Evolutionary conservation across 2,113 vertebrate genomes (phyloP).

Genomic region (Oxyruncus cristatus): DNA sequence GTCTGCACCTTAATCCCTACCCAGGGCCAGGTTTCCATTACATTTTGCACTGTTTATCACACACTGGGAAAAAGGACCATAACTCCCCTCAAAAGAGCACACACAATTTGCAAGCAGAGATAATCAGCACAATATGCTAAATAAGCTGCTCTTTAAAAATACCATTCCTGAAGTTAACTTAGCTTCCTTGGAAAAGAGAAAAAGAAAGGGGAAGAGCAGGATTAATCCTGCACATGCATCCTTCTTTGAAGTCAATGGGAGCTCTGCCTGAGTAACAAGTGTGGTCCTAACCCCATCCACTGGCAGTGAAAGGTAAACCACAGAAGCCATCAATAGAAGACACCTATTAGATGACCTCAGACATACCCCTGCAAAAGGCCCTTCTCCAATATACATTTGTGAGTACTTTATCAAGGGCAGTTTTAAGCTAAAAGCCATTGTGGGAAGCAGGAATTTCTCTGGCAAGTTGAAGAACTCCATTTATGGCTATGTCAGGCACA

Average conservation of each 20-base stretch:
- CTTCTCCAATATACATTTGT: neutral
- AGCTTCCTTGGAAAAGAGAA: neutral
- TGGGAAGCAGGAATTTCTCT: neutral
- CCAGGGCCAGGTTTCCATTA: neutral
- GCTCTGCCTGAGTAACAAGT: conserved; percentile 24
- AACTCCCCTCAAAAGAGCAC: neutral
- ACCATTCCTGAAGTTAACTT: neutral
- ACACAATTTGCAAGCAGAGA: neutral
- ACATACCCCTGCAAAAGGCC: neutral
- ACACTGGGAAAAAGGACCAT: neutral
- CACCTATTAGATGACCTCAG: conserved; percentile 3
- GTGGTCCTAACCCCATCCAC: conserved; percentile 57
- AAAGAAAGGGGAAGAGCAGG: conserved; percentile 21
- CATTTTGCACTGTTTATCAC: neutral
- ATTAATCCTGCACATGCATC: conserved; percentile 31
- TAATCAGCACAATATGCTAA: neutral
- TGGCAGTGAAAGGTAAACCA: conserved; percentile 55
- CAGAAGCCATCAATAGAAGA: conserved; percentile 22
- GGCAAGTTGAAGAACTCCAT: neutral
- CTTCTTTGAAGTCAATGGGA: conserved; percentile 30
- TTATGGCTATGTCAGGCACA: neutral
- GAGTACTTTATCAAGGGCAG: neutral
- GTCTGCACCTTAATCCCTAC: neutral
- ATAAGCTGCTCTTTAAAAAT: neutral
- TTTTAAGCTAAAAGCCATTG: conserved; percentile 10